phyloP scores from a whole-genome alignment of 2,113 vertebrate species.

The Pseudolaguvia tuberculata region DNA sequence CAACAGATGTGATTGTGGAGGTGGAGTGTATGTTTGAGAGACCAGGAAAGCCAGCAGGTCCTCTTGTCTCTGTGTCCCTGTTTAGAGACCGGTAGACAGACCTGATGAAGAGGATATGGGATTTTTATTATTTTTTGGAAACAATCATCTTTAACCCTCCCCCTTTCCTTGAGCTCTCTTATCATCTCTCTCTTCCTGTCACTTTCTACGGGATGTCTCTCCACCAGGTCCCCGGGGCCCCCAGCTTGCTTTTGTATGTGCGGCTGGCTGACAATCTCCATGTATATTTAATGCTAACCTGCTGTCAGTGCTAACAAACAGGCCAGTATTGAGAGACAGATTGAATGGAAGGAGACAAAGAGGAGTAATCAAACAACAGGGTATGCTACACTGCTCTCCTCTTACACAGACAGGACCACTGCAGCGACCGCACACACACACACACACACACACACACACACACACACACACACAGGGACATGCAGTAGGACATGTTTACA shows the following conservation, averaged over 20 bases:
- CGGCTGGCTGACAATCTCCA: constrained; percentile 74
- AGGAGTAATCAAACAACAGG: constrained; percentile 60
- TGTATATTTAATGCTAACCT: constrained; percentile 82
- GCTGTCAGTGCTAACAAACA: constrained; percentile 80
- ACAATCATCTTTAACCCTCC: background rate
- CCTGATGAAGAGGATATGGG: constrained; percentile 29
- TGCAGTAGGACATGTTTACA: background rate
- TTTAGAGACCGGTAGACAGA: constrained; percentile 20
- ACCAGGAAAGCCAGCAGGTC: constrained; percentile 12
- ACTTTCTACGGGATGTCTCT: constrained; percentile 35
- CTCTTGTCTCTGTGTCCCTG: constrained; percentile 30
- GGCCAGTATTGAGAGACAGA: constrained; percentile 63
- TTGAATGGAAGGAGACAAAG: constrained; percentile 42
- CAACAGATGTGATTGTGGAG: constrained; percentile 57
- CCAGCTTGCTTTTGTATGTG: constrained; percentile 68
- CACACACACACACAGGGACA: no score
- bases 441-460: constrained; percentile 37
- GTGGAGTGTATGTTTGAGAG: constrained; percentile 25
- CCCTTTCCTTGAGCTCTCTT: constrained; percentile 1
- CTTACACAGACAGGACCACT: constrained; percentile 55
- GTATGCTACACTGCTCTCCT: constrained; percentile 54
- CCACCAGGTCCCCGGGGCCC: constrained; percentile 53
- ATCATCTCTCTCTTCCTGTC: constrained; percentile 24
- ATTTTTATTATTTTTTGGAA: background rate
- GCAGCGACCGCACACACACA: constrained; percentile 35